Conservation (phyloP, 2,113 vertebrate genomes). For the Acrocephalus arundinaceus region DNA sequence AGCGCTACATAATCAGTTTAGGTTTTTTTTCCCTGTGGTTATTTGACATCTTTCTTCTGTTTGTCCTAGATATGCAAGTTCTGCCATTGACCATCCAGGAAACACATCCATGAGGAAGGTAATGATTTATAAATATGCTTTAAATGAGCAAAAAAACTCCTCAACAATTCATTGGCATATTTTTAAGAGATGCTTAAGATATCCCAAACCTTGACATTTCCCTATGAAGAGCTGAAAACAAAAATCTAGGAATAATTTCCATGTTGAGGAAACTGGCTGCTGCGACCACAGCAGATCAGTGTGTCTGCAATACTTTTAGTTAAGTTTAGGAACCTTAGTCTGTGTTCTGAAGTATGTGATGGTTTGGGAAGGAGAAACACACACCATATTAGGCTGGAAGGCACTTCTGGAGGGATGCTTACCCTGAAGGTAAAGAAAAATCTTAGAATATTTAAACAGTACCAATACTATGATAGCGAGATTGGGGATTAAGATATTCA, state of each 20-base stretch:
- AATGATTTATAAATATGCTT: neutral
- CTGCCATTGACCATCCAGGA: conserved; percentile 81
- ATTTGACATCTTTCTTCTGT: conserved; percentile 15
- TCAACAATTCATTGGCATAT: neutral
- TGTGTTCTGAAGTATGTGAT: neutral
- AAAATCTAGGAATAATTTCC: neutral
- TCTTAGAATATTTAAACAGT: neutral
- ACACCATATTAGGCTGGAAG: fast-evolving
- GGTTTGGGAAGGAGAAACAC: neutral
- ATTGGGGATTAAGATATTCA: neutral
- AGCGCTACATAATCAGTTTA: neutral
- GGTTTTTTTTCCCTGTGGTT: neutral
- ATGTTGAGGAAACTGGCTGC: neutral
- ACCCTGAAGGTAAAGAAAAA: neutral
- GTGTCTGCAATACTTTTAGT: neutral
- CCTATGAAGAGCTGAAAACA: neutral
- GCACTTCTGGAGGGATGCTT: neutral
- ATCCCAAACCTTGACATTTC: neutral
- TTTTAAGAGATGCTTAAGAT: neutral
- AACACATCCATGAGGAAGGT: conserved; percentile 89
- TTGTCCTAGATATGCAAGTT: conserved; percentile 80
- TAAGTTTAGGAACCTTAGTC: neutral
- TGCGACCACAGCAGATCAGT: neutral
- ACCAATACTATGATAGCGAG: neutral
- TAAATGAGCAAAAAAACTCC: neutral